Evolutionary conservation across 2,797 vertebrate genomes (phyloP).

Genomic region (Australoheros facetus): DNA sequence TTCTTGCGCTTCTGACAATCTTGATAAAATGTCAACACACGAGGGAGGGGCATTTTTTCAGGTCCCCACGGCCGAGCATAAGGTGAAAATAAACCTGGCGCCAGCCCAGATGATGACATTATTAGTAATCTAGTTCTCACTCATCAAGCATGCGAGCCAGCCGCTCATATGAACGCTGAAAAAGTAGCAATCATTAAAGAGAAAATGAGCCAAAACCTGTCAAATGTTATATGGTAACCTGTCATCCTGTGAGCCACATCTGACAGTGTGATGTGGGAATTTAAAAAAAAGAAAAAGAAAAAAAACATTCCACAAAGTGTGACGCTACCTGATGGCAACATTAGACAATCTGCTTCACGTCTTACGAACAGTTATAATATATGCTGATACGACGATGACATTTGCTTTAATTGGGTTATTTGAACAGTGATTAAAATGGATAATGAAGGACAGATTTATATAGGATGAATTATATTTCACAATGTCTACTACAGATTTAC

Average conservation of each 20-base stretch:
- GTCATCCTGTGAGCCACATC: slow-evolving; percentile 8
- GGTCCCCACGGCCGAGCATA: slow-evolving; percentile 1
- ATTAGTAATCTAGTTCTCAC: slow-evolving; percentile 38
- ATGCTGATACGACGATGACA: slow-evolving; percentile 24
- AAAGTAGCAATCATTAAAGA: slow-evolving; percentile 14
- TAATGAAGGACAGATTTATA: slow-evolving; percentile 34
- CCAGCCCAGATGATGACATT: slow-evolving; percentile 42
- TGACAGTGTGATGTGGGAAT: background rate
- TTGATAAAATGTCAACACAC: slow-evolving; percentile 2
- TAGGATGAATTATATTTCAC: slow-evolving; percentile 27
- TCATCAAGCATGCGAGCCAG: slow-evolving; percentile 14
- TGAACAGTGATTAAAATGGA: slow-evolving; percentile 43
- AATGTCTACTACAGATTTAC: slow-evolving; percentile 53
- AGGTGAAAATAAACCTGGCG: slow-evolving; percentile 18
- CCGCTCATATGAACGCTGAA: background rate
- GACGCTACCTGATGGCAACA: slow-evolving; percentile 17
- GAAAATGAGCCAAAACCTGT: slow-evolving; percentile 26
- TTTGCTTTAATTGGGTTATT: slow-evolving; percentile 49
- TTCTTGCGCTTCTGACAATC: background rate
- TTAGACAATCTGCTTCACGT: slow-evolving; percentile 31
- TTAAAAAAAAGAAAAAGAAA: background rate
- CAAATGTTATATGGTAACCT: slow-evolving; percentile 15
- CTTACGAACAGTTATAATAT: slow-evolving; percentile 38
- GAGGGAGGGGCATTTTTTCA: background rate
- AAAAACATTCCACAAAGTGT: slow-evolving; percentile 3